These are phyloP conservation scores for Neolamprologus tretocephalus DNA, from an alignment of 2,113 vertebrate species.

Conservation along the genomic window DNA sequence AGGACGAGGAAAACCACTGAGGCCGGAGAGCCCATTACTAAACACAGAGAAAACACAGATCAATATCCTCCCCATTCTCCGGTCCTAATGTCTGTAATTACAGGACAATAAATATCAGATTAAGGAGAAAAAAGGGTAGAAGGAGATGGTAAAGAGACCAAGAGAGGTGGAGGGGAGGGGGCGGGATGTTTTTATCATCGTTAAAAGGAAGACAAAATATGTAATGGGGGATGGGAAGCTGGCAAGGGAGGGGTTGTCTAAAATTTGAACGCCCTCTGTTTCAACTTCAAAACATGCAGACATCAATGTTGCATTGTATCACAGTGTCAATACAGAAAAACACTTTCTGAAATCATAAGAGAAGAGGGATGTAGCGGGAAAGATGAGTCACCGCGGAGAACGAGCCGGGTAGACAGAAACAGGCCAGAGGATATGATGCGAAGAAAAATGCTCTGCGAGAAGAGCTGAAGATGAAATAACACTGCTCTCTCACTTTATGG, in stretches of 20 bases:
- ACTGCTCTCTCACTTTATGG: background rate
- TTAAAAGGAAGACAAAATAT: background rate
- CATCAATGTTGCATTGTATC: constrained; percentile 15
- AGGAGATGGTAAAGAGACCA: background rate
- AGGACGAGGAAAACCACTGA: constrained; percentile 25
- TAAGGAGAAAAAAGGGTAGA: background rate
- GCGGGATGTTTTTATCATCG: background rate
- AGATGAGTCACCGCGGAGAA: constrained; percentile 5
- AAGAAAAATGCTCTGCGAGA: background rate
- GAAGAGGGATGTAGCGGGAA: background rate
- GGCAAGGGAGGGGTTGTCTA: background rate
- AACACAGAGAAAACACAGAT: constrained; percentile 31
- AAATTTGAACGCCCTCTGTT: background rate
- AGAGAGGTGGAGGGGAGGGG: background rate
- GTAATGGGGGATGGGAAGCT: background rate
- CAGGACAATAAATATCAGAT: constrained; percentile 6
- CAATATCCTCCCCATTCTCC: constrained; percentile 11
- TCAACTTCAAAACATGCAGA: constrained; percentile 1
- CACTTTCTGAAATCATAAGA: background rate
- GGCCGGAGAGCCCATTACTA: constrained; percentile 43
- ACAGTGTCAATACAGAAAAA: background rate
- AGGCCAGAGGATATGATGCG: background rate
- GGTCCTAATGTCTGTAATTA: constrained; percentile 41
- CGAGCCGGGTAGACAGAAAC: background rate
- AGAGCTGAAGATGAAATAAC: background rate